Conservation (phyloP, 2,797 vertebrate species). For the Poeciliopsis gracilis region DNA sequence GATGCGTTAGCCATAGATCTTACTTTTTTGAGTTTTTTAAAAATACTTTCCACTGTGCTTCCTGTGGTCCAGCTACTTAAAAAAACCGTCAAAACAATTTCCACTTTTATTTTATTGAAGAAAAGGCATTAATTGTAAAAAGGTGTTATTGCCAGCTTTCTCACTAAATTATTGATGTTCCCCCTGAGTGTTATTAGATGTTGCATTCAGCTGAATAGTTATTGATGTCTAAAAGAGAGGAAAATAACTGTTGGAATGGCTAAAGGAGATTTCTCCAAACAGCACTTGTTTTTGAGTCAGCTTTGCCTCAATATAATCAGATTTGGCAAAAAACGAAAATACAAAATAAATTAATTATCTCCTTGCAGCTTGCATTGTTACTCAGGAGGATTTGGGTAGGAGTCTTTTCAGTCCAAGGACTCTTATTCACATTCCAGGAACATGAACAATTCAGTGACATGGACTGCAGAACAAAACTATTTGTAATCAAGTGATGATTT, state of each 20-base stretch:
- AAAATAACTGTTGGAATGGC: conserved; percentile 43
- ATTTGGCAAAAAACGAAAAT: conserved; percentile 64
- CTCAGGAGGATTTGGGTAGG: conserved; percentile 55
- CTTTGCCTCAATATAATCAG: conserved; percentile 60
- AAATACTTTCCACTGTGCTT: conserved; percentile 19
- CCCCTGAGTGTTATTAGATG: conserved; percentile 24
- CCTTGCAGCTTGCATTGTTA: conserved; percentile 43
- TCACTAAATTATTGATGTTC: conserved; percentile 37
- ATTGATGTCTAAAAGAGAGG: conserved; percentile 38
- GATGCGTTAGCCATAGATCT: conserved; percentile 15
- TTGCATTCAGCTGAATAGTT: conserved; percentile 31
- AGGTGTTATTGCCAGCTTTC: conserved; percentile 14
- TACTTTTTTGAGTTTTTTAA: conserved; percentile 18
- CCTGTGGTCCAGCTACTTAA: conserved; percentile 18
- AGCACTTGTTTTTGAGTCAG: conserved; percentile 52
- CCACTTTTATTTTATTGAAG: conserved; percentile 34
- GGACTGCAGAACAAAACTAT: conserved; percentile 31
- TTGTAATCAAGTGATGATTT: conserved; percentile 26
- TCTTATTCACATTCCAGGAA: conserved; percentile 63
- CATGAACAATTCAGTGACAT: conserved; percentile 48
- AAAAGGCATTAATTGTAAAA: conserved; percentile 25
- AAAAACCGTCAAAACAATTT: conserved; percentile 18
- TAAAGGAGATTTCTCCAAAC: conserved; percentile 50
- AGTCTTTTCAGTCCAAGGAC: conserved; percentile 57
- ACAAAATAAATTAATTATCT: conserved; percentile 66